Evolutionary conservation across 2,888 invertebrate genomes (phyloP), one percentile per base, ranked within the genome.

Genomic region (Globia sparganii): DNA sequence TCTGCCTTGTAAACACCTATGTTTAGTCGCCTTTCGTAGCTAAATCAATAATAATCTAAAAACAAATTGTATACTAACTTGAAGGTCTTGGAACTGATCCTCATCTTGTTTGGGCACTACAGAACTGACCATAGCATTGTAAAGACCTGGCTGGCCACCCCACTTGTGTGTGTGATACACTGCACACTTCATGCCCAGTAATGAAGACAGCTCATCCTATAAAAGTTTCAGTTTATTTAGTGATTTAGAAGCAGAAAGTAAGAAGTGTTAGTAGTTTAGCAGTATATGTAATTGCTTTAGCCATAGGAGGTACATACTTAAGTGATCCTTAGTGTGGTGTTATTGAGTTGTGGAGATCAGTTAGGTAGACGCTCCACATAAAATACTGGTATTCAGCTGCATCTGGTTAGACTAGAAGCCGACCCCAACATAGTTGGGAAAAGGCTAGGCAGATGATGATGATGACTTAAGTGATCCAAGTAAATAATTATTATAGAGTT

Each of bases 141-240:
- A 98, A 87, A 98, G 98, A 72, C 97, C 97, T 11, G 97, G 97
- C 73, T 97, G 97, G 28, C 98, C 97, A 68, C 98, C 98, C 98
- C 98, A 99, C 79, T 97, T 97, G 92, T 98, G 98, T 77, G 97
- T 97, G 92, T 98, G 98, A 37, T 99, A 98, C 13, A 99, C 99
- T 86, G 98, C 97, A 95, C 99, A 99, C 94, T 98, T 99, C 96
- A 98, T 98, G 37, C 99, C 99, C 89, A 98, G 97, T 75, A 99
- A 95, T 56, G 97, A 96, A 83, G 97, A 96, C 73, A 98, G 94
- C 89, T 98, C 97, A 90, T 97, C 97, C 97, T 97, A 89, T 78
- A 96, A 94, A 86, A 28, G 61, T 43, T 53, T 68, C 2, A 75
- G 59, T 58, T 61, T 69, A 74, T 46, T 58, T 58, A 71, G 21